Base-by-base conservation (phyloP, 2,888 invertebrate species). In the Coleophora deauratella region DNA sequence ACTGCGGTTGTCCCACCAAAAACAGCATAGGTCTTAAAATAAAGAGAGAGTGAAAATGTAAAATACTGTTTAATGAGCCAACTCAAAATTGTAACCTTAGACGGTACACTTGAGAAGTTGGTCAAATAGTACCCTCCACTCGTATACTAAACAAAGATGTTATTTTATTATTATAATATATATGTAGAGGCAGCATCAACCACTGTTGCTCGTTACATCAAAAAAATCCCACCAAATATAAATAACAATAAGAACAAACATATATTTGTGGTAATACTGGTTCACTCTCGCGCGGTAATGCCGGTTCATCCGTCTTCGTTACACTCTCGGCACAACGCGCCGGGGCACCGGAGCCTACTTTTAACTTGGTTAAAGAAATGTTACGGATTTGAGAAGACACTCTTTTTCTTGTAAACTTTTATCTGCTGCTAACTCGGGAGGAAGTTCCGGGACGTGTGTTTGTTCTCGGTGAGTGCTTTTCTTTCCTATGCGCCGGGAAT, bases 261-360 rank as follows among this genome's bases (percentile, higher is more conserved):
- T 34, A 45, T 42, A 40, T 44, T 38, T 14, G 30, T 15, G 27
- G 41, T 45, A 42, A 45, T 33, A 39, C 41, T 40, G 30, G 33
- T 39, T 42, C 45, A 37, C 46, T 21, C 43, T 46, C 47, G 47
- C 38, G 37, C 48, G 60, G 59, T 68, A 65, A 68, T 63, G 66
- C 60, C 55, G 57, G 58, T 62, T 66, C 70, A 70, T 75, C 69
- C 62, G 68, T 76, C 75, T 74, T 76, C 72, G 73, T 76, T 76
- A 67, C 63, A 49, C 58, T 61, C 63, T 64, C 61, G 66, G 58
- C 21, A 3, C 58, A 61, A 63, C 63, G 60, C 66, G 58, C 58
- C 50, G 60, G 61, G 63, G 72, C 60, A 57, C 63, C 59, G 55
- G 55, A 51, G 45, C 50, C 52, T 52, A 51, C 51, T 47, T 52